These are phyloP conservation scores for Stigmatopora nigra DNA, from an alignment of 2,113 vertebrate genomes.

Conservation along the genomic window DNA sequence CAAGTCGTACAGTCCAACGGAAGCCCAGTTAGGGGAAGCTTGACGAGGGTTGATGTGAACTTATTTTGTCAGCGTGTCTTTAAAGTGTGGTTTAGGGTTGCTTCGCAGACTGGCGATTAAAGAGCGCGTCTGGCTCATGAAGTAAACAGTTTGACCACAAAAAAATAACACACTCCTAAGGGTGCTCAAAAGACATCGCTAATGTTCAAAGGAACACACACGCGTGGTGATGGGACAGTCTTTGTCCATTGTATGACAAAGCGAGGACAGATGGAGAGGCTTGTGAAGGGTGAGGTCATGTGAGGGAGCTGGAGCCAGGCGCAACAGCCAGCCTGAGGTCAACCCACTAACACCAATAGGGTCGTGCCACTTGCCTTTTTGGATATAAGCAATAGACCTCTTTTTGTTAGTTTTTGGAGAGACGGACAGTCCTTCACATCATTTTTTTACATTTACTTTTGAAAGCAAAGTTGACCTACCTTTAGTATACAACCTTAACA, in stretches of 20 bases:
- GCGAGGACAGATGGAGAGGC: conserved; percentile 44
- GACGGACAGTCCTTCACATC: no score
- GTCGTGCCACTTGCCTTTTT: neutral
- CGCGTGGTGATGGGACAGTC: conserved; percentile 25
- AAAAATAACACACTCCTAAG: conserved; percentile 21
- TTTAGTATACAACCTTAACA: no score
- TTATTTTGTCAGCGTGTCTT: conserved; percentile 23
- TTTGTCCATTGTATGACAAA: conserved; percentile 55
- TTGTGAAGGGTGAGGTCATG: conserved; percentile 61
- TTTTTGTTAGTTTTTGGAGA: no score
- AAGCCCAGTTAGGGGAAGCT: conserved; percentile 28
- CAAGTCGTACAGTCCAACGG: conserved; percentile 41
- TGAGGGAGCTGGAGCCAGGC: conserved; percentile 60
- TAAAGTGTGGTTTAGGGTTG: conserved; percentile 14
- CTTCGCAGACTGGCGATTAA: conserved; percentile 37
- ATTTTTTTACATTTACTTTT: no score
- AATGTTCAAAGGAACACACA: conserved; percentile 25
- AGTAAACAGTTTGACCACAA: conserved; percentile 14
- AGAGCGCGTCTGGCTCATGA: conserved; percentile 18
- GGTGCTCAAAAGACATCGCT: conserved; percentile 11
- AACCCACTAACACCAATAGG: conserved; percentile 21
- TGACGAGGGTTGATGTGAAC: conserved; percentile 35
- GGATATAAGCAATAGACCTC: neutral
- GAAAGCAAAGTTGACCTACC: no score
- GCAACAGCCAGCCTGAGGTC: conserved; percentile 36